phyloP scores from a whole-genome alignment of 2,113 vertebrate species.

The Cebus imitator region DNA sequence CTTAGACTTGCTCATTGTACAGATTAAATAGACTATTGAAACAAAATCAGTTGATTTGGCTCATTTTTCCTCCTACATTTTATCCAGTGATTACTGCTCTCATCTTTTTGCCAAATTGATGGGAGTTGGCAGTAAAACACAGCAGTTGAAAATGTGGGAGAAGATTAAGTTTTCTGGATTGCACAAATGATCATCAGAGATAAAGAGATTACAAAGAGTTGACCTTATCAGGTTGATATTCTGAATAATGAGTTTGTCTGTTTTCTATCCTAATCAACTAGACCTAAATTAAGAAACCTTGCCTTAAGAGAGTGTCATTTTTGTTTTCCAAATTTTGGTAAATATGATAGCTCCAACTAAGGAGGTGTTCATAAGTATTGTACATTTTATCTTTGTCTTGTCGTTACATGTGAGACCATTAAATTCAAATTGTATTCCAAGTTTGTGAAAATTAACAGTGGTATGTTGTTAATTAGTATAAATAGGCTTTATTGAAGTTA shows the following conservation, averaged over 20 bases:
- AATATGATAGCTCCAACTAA: background rate
- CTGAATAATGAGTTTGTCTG: background rate
- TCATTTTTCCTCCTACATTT: constrained; percentile 5
- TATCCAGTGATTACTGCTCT: constrained; percentile 35
- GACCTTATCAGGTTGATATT: background rate
- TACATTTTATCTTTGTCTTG: background rate
- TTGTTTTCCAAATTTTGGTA: constrained; percentile 1
- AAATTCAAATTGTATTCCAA: background rate
- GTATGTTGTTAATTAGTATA: background rate
- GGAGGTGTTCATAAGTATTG: background rate
- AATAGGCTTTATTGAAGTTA: background rate
- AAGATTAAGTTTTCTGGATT: constrained; percentile 39
- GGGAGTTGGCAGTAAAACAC: constrained; percentile 44
- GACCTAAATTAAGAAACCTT: background rate
- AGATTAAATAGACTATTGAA: constrained; percentile 29
- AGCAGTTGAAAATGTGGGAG: constrained; percentile 21
- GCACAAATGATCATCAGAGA: constrained; percentile 2
- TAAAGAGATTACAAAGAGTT: background rate
- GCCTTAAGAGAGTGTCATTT: background rate
- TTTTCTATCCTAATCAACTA: background rate
- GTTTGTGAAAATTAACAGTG: background rate
- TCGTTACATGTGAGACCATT: background rate
- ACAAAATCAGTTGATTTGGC: constrained; percentile 55
- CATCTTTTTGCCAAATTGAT: constrained; percentile 47
- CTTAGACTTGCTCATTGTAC: background rate